Evolutionary conservation across 2,888 invertebrate species (phyloP), one percentile per base, ranked within the genome.

Genomic region (Agrotis puta): DNA sequence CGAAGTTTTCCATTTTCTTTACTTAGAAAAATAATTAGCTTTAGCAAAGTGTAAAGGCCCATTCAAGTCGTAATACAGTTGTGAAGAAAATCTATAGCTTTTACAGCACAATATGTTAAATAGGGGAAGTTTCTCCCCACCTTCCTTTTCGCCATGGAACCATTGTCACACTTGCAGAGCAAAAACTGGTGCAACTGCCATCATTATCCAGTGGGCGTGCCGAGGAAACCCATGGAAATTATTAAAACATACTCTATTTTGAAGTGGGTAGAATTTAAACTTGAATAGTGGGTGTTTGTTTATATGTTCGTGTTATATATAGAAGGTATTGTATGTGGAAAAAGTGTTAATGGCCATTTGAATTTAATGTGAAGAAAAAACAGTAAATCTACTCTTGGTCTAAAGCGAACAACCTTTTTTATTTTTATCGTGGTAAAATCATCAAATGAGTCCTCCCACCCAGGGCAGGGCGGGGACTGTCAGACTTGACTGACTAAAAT

Each of bases 141-240:
- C 54, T 65, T 64, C 51, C 16, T 59, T 68, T 79, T 64, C 61
- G 61, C 72, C 81, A 75, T 57, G 65, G 14, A 56, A 80, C 81
- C 70, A 82, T 80, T 77, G 80, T 80, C 67, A 65, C 78, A 59
- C 62, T 65, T 4, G 20, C 50, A 16, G 9, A 9, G 77, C 78
- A 80, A 80, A 80, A 80, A 81, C 80, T 77, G 45, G 64, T 57
- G 64, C 24, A 22, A 54, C 64, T 3, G 51, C 33, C 47, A 14
- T 76, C 62, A 81, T 81, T 81, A 80, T 62, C 16, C 39, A 62
- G 82, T 68, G 82, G 80, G 82, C 80, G 82, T 70, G 74, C 16
- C 70, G 43, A 62, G 51, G 11, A 67, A 65, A 77, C 5, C 9
- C 13, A 39, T 22, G 45, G 14, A 27, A 43, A 54, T 22, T n/a